These are phyloP conservation scores for Sebastes steindachneri DNA, from an alignment of 2,797 vertebrate species.

Conservation along the genomic window DNA sequence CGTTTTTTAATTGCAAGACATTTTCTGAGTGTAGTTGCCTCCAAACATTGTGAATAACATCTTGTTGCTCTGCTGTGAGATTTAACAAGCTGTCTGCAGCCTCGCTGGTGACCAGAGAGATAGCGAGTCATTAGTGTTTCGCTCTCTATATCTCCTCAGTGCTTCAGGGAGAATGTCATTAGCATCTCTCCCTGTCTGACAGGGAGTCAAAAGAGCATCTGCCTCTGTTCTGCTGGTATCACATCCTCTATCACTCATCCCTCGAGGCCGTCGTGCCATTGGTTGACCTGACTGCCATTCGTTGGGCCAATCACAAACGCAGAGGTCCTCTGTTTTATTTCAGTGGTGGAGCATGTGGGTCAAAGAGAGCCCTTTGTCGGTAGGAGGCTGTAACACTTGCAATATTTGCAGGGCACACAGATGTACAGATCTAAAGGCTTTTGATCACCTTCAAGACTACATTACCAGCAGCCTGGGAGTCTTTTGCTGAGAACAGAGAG, in stretches of 20 bases:
- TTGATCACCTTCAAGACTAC: conserved; percentile 42
- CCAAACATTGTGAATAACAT: conserved; percentile 42
- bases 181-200: conserved; percentile 60
- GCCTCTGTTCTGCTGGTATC: conserved; percentile 53
- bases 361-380: conserved; percentile 30
- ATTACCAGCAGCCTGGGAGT: conserved; percentile 22
- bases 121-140: conserved; percentile 60
- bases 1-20: conserved; percentile 37
- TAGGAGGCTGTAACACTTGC: conserved; percentile 6
- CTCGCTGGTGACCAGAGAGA: conserved; percentile 57
- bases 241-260: conserved; percentile 58
- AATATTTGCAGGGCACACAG: conserved; percentile 37
- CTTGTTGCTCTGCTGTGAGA: conserved; percentile 53
- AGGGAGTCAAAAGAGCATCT: conserved; percentile 67
- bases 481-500: conserved; percentile 32
- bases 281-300: conserved; percentile 46
- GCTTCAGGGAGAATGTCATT: conserved; percentile 65
- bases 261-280: conserved; percentile 25
- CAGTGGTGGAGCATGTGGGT: conserved; percentile 13
- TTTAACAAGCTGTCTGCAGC: conserved; percentile 62
- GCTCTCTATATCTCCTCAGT: conserved; percentile 45
- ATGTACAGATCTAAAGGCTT: conserved; percentile 37
- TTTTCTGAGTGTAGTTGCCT: conserved; percentile 25
- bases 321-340: conserved; percentile 47
- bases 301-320: conserved; percentile 40